Evolutionary conservation across 2,113 vertebrate genomes (phyloP).

Genomic region (Sorex fumeus): DNA sequence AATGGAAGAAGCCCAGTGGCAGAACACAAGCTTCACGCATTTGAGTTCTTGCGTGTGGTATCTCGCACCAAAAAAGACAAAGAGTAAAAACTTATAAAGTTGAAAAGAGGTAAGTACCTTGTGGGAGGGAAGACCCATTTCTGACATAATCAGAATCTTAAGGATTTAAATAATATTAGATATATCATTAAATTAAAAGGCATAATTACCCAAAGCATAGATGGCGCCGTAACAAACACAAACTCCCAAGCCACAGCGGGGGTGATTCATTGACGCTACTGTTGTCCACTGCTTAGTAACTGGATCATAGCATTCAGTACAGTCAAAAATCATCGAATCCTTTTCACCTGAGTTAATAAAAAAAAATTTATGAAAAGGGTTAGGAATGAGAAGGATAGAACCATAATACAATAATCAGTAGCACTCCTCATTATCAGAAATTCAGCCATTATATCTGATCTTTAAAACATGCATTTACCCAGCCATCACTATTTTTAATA

Average conservation of each 20-base stretch:
- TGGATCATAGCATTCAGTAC: slow-evolving; percentile 97
- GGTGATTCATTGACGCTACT: slow-evolving; percentile 96
- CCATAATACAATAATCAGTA: slow-evolving; percentile 44
- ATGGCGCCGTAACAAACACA: slow-evolving; percentile 96
- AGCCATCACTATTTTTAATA: slow-evolving; percentile 50
- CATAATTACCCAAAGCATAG: slow-evolving; percentile 95
- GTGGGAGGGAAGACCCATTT: not conserved
- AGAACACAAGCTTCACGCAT: too few relatives aligned
- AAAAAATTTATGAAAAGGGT: slow-evolving; percentile 64
- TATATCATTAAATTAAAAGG: slow-evolving; percentile 59
- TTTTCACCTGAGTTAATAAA: slow-evolving; percentile 92
- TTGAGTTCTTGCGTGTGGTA: too few relatives aligned
- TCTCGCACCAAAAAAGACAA: too few relatives aligned
- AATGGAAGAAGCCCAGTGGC: too few relatives aligned
- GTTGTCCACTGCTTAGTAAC: slow-evolving; percentile 98
- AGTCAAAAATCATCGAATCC: slow-evolving; percentile 99
- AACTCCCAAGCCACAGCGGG: slow-evolving; percentile 96
- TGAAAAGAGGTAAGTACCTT: slow-evolving; percentile 46
- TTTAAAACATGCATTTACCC: slow-evolving; percentile 54
- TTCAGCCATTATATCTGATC: slow-evolving; percentile 55
- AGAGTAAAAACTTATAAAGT: slow-evolving; percentile 21
- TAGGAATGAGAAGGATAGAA: slow-evolving; percentile 51
- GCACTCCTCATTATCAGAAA: slow-evolving; percentile 57
- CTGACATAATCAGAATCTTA: slow-evolving; percentile 41
- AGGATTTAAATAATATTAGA: slow-evolving; percentile 58